Evolutionary conservation across 2,888 invertebrate species (phyloP), one percentile per base, ranked within the genome.

Genomic region (Agriotes lineatus): DNA sequence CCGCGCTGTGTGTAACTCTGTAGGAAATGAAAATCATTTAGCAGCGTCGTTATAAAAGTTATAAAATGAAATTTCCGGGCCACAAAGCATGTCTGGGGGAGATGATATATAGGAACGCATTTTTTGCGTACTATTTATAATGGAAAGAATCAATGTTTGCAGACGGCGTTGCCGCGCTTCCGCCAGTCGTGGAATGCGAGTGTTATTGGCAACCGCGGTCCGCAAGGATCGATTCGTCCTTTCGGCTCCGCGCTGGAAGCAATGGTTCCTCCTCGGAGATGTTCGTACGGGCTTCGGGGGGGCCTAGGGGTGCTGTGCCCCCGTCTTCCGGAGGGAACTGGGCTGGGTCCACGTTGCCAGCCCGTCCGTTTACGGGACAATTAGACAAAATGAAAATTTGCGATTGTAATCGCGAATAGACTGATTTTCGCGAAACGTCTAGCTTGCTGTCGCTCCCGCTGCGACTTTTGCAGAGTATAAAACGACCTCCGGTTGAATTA

Each of bases 61-160:
- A 82, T 83, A 83, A 84, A 84, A 83, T 82, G 83, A 82, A 83
- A 83, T 83, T 83, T 83, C 83, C 83, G 83, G 81, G 80, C 82
- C 82, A 83, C 83, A 83, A 83, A 83, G 82, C 83, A 82, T 80
- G 82, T 82, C 81, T 82, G 78, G 76, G 77, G 80, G 79, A 80
- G 82, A 84, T 84, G 84, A 84, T 83, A 82, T 84, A 84, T 84
- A 82, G 83, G 82, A 83, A 83, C 83, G 83, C 83, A 83, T 84
- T 84, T 84, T 84, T 83, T 83, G 83, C 83, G 82, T 83, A 83
- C 82, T 83, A 83, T 83, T 83, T 83, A 83, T 84, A 83, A 83
- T 83, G 83, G 82, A 82, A 83, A 83, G 82, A 83, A 84, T 84
- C 83, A 83, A 83, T 83, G 82, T 83, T 83, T 82, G 82, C 76